Base-by-base conservation (phyloP, 2,888 invertebrate species). In the Augochlorella aurata region DNA sequence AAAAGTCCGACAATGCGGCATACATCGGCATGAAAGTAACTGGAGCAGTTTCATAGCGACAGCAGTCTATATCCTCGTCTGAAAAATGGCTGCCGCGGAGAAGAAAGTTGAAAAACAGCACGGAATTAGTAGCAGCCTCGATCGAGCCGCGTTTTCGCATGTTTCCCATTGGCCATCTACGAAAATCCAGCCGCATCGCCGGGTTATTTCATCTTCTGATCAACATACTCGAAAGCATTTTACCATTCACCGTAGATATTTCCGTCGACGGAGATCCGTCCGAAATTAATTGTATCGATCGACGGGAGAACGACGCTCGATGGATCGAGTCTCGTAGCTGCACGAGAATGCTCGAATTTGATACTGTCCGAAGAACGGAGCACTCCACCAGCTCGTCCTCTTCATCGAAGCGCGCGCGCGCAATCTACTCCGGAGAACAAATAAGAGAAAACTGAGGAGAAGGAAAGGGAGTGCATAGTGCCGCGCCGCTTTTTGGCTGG, bases 361-460 rank as follows among this genome's bases (percentile, higher is more conserved):
- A 44, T 4, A 66, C 24, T 44, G 67, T 67, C 2, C 47, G 38
- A 10, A 9, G 24, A 58, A 29, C 29, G 1, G 47, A 49, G 49
- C 38, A 49, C 52, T 21, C 61, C 76, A 68, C 61, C 76, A 68
- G 80, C 84, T 68, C 74, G 75, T 77, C 70, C 58, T 54, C n/a
- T 77, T 72, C 66, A 24, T 71, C 24, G 21, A 16, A 72, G 38
- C 71, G 47, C 70, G 74, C 79, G n/a, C n/a, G 69, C 79, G 14
- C 38, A 38, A 2, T 38, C 2, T 29, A 63, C 71, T 38, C 8
- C 47, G 45, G 49, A 61, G 69, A 58, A 80, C 84, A 84, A 87
- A 86, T 79, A 80, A 58, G 24, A 58, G 24, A n/a, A 54, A 54
- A 21, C 21, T 9, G 74, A 66, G 54, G 18, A 61, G 29, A 18